phyloP scores from a whole-genome alignment of 2,888 invertebrate genomes.

The Pteria penguin region DNA sequence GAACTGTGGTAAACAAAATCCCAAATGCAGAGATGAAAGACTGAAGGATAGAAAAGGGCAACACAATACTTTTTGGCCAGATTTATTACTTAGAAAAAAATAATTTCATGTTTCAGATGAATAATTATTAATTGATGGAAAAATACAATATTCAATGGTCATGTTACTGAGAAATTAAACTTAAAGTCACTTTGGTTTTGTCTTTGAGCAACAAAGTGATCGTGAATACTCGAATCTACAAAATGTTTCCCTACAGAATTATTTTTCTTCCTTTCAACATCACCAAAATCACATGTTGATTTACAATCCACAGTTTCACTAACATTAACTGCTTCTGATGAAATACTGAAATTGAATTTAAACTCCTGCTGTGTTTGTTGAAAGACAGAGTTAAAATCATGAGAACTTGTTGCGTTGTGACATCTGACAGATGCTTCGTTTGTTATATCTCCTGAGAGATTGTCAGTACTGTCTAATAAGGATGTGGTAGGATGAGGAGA shows the following conservation, averaged over 20 bases:
- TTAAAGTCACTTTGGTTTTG: neutral
- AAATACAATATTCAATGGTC: too few relatives aligned
- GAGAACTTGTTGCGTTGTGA: too few relatives aligned
- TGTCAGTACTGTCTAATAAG: neutral
- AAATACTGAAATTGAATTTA: slow-evolving; percentile 11
- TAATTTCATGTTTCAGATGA: too few relatives aligned
- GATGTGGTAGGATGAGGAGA: neutral
- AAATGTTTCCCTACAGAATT: neutral
- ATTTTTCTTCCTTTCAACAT: neutral
- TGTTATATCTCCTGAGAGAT: neutral
- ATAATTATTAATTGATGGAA: too few relatives aligned
- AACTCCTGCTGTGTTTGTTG: neutral
- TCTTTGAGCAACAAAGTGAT: neutral
- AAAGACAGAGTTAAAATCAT: neutral
- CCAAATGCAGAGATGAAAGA: too few relatives aligned
- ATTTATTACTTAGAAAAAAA: too few relatives aligned
- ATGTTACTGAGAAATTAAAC: neutral
- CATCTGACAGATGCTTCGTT: neutral
- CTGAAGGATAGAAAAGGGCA: too few relatives aligned
- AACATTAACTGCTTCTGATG: neutral
- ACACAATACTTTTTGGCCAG: too few relatives aligned
- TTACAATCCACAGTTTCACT: neutral
- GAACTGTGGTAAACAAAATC: too few relatives aligned
- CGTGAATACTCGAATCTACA: neutral
- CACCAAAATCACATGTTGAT: neutral